These are phyloP conservation scores for Todus mexicanus DNA, from an alignment of 2,797 vertebrate species.

Conservation along the genomic window DNA sequence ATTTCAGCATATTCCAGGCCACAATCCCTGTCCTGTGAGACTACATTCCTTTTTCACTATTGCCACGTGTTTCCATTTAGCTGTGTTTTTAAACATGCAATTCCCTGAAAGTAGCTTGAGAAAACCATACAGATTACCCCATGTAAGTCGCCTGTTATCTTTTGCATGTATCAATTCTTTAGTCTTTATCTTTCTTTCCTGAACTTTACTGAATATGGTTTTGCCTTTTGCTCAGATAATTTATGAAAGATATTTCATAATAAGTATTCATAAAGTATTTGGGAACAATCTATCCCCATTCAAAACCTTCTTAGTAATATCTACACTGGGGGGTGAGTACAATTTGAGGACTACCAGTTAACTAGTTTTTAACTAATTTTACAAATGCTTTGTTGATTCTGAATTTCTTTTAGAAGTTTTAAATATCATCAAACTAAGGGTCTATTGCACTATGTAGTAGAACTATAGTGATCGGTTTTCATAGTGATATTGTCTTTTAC, in stretches of 20 bases:
- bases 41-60: not conserved
- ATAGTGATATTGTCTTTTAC: not conserved
- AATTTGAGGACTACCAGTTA: not conserved
- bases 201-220: not conserved
- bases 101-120: not conserved
- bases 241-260: not conserved
- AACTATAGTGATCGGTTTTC: not conserved
- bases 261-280: too few relatives aligned
- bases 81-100: not conserved
- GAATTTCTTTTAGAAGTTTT: not conserved
- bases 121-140: not conserved
- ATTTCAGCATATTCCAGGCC: not conserved
- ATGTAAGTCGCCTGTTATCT: not conserved
- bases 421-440: not conserved
- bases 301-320: not conserved
- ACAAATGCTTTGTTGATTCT: not conserved
- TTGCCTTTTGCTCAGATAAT: not conserved
- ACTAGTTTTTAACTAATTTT: not conserved
- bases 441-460: not conserved
- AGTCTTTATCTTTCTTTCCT: not conserved
- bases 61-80: not conserved
- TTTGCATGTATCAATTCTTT: not conserved
- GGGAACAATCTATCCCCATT: not conserved
- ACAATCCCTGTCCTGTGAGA: not conserved
- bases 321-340: not conserved